Percentiles rank a stretch among this genome's conserved stretches.
phyloP scores from a whole-genome alignment of 1,140 invertebrate genomes.

The Drosophila nannoptera region DNA sequence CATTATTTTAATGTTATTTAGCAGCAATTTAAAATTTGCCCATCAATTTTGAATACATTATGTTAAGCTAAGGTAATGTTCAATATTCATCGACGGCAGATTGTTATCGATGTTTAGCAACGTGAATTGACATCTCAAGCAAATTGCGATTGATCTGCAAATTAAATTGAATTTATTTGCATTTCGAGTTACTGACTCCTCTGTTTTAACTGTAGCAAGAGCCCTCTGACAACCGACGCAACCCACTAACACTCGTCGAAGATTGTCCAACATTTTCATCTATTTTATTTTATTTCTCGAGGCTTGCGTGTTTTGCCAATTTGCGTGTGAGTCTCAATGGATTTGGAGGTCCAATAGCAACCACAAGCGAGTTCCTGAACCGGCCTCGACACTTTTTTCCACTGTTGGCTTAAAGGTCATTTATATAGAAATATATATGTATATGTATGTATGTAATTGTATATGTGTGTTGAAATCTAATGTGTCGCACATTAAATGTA shows the following conservation, averaged over 20 bases:
- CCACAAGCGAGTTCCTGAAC: slow-evolving; percentile 47
- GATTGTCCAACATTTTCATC: slow-evolving; percentile 24
- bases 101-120: no score
- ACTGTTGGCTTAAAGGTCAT: slow-evolving; percentile 47
- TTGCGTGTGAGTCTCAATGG: slow-evolving; percentile 70
- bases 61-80: no score
- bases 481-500: slow-evolving; percentile 58
- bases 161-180: no score
- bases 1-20: no score
- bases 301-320: slow-evolving; percentile 67
- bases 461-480: slow-evolving; percentile 26
- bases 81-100: no score
- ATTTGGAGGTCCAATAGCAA: slow-evolving; percentile 54
- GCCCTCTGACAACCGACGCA: slow-evolving; percentile 1
- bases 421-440: slow-evolving; percentile 17
- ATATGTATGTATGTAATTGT: slow-evolving; percentile 16
- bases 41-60: no score
- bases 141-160: no score
- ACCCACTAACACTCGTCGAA: neutral
- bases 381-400: slow-evolving; percentile 57
- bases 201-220: neutral
- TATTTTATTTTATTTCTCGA: slow-evolving; percentile 23
- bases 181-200: no score
- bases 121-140: no score
- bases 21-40: no score